Conservation (phyloP, 2,888 invertebrate species). For the Bellardia pandia region DNA sequence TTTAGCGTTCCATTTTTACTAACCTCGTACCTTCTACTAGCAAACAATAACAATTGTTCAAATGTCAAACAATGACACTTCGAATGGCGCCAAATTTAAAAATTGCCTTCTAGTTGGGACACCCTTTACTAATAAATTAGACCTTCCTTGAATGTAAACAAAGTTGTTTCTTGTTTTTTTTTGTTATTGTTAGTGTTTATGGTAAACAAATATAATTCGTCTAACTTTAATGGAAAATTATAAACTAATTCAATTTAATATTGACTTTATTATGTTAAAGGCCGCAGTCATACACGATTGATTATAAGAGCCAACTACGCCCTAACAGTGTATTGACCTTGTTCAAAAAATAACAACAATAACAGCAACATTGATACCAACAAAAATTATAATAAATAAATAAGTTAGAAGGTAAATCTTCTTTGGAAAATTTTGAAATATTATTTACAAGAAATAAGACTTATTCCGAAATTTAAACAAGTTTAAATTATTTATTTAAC, state of each 20-base stretch:
- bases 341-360: constrained; percentile 19
- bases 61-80: too few species aligned
- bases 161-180: not conserved
- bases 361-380: not conserved
- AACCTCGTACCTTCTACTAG: too few species aligned
- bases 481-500: not conserved
- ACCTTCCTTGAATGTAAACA: constrained; percentile 29
- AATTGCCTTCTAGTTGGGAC: too few species aligned
- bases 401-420: not conserved
- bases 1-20: too few species aligned
- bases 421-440: not conserved
- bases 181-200: not conserved
- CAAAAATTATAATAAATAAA: not conserved
- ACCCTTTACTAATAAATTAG: constrained; percentile 20
- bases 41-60: too few species aligned
- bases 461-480: not conserved
- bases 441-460: not conserved
- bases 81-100: too few species aligned
- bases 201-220: not conserved
- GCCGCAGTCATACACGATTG: constrained; percentile 54
- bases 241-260: constrained; percentile 12
- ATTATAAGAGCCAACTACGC: constrained; percentile 15
- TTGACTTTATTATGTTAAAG: constrained; percentile 40
- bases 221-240: not conserved
- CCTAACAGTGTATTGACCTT: constrained; percentile 27